Evolutionary conservation across 2,888 invertebrate genomes (phyloP), one percentile per base, ranked within the genome.

Genomic region (Caenorhabditis virilis): DNA sequence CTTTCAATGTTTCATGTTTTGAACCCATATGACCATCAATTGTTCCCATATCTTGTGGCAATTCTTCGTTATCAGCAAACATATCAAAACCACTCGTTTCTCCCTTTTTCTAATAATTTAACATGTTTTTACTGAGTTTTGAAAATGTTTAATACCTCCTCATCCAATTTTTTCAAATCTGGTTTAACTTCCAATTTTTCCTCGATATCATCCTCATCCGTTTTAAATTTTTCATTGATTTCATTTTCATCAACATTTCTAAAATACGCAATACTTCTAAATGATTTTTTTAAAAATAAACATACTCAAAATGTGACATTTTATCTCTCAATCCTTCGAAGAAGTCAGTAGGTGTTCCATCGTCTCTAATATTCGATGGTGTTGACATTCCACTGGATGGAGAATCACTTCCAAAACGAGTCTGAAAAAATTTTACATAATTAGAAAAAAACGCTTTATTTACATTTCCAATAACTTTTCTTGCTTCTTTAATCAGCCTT

Each of bases 1-100:
- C 98, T 0, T 92, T 94, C 39, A 98, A 52, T 11, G 77, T 64
- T 2, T 72, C 87, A 46, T 91, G 91, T 0, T 95, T 94, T 85
- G 92, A 91, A 84, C 93, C 94, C 59, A 56, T 60, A 85, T 85
- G 16, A 83, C 85, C 38, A 81, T 75, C 64, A 82, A 78, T 60
- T 71, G 77, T 35, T 70, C 68, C 76, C 83, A 36, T 51, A 27
- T 66, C 72, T 36, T 69, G 62, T 1, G 74, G 74, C 9, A 70
- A 46, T 50, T 72, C 78, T 15, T 83, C 75, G 20, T 83, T 83
- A 35, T 83, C 84, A 13, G 78, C 80, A 68, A 82, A 83, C 69
- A 82, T 83, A 60, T 84, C 83, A 56, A 83, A 81, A 62, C 69
- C 41, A 33, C 63, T 62, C 16, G 26, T 36, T n/a, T 36, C 30